Evolutionary conservation across 2,797 vertebrate genomes (phyloP), one percentile per base, ranked within the genome.

Genomic region (Corythornis leucogaster): DNA sequence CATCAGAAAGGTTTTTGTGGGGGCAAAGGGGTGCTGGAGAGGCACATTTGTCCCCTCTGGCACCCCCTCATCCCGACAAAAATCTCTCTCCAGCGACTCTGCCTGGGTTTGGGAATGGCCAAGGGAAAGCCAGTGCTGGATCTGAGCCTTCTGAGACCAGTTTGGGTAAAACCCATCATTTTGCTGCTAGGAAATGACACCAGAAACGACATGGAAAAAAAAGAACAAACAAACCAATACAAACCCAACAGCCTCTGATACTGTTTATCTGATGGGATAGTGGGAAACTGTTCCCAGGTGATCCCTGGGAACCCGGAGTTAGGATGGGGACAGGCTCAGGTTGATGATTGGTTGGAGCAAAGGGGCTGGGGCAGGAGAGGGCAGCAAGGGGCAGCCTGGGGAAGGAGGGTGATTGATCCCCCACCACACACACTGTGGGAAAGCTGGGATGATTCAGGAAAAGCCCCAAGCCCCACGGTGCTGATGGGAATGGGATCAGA

Each of bases 1-100:
- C 74, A 30, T 28, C 61, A 38, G 43, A 26, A 55, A 59, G 12
- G 6, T 15, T 5, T 64, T 75, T 2, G 0, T 4, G 0, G 6
- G 38, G 21, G 26, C 6, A 14, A 66, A 46, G 20, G 28, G 31
- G 8, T 74, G 40, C 19, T 15, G 18, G 51, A 38, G 43, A 45
- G 24, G 30, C 76, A 53, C 5, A 10, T 42, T n/a, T 28, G 8
- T 69, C 16, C 22, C 42, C 38, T 40, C 38, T 40, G 38, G 38
- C 38, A 40, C 38, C 38, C 38, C 38, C 38, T 24, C 6, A 3
- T 2, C 50, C 35, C 0, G 1, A 19, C 2, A 14, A 76, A 70
- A 79, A 14, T 4, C 43, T 9, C 33, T 28, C 5, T 25, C 33
- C 16, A 4, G 1, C 22, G 31, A 16, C 15, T 33, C 53, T 67